These are phyloP conservation scores for Meteorus sp. DNA, from an alignment of 1,140 invertebrate species.

Conservation along the genomic window DNA sequence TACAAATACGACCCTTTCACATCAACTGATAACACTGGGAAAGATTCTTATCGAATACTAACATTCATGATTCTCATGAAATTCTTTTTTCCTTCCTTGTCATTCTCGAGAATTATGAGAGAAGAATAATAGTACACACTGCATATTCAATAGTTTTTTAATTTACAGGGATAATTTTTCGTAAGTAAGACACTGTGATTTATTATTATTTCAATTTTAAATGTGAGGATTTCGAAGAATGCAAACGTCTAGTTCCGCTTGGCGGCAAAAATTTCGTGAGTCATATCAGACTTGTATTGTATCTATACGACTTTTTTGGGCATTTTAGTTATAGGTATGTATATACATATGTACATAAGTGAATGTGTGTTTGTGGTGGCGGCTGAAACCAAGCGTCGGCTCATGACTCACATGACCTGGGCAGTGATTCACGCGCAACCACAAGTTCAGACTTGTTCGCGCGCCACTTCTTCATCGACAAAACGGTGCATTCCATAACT, in stretches of 20 bases:
- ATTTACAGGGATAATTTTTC: too few species aligned
- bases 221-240: constrained; percentile 32
- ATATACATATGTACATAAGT: background rate
- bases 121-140: too few species aligned
- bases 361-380: background rate
- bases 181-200: constrained; percentile 6
- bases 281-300: background rate
- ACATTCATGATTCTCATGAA: constrained; percentile 19
- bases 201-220: background rate
- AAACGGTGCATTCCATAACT: background rate
- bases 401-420: constrained; percentile 22
- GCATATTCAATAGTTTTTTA: too few species aligned
- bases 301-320: background rate
- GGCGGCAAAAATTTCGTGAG: constrained; percentile 10
- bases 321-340: background rate
- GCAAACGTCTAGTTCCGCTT: constrained; percentile 29
- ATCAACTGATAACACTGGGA: constrained; percentile 19
- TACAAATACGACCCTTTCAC: constrained; percentile 16
- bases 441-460: constrained; percentile 16
- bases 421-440: constrained; percentile 18
- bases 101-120: too few species aligned
- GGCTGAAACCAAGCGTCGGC: background rate
- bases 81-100: background rate
- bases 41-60: constrained; percentile 14
- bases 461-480: background rate